Evolutionary conservation across 2,888 invertebrate genomes (phyloP).

Genomic region (Myathropa florea): DNA sequence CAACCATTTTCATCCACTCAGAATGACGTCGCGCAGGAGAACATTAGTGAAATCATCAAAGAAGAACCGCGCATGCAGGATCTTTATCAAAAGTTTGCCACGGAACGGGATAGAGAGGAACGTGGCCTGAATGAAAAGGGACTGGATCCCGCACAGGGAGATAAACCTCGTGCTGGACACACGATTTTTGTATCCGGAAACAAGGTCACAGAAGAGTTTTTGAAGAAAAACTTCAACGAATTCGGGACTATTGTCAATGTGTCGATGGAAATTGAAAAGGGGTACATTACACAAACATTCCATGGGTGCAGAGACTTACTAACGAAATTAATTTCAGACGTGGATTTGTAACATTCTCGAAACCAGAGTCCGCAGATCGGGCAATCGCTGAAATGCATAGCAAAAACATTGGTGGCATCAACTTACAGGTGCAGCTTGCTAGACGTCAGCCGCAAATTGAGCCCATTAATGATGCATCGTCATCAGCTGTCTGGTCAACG

Average conservation of each 20-base stretch:
- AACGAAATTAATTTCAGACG: constrained; percentile 83
- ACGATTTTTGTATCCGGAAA: constrained; percentile 91
- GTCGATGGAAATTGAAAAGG: constrained; percentile 91
- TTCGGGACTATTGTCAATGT: constrained; percentile 89
- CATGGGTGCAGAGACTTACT: too few species aligned
- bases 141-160: constrained; percentile 79
- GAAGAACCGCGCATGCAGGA: constrained; percentile 83
- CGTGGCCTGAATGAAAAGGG: constrained; percentile 82
- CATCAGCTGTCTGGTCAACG: constrained; percentile 88
- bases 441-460: constrained; percentile 90
- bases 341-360: constrained; percentile 96
- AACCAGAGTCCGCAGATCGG: constrained; percentile 90
- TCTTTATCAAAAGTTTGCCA: constrained; percentile 89
- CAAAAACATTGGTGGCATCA: constrained; percentile 87
- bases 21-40: constrained; percentile 87
- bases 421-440: constrained; percentile 90
- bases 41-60: constrained; percentile 86
- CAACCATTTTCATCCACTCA: constrained; percentile 95
- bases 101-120: constrained; percentile 85
- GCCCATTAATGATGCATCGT: constrained; percentile 87
- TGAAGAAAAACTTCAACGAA: constrained; percentile 88
- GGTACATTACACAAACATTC: constrained; percentile 80
- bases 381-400: constrained; percentile 92
- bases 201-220: constrained; percentile 89
- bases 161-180: constrained; percentile 88